phyloP scores from a whole-genome alignment of 2,797 vertebrate species.

The Crenichthys baileyi region DNA sequence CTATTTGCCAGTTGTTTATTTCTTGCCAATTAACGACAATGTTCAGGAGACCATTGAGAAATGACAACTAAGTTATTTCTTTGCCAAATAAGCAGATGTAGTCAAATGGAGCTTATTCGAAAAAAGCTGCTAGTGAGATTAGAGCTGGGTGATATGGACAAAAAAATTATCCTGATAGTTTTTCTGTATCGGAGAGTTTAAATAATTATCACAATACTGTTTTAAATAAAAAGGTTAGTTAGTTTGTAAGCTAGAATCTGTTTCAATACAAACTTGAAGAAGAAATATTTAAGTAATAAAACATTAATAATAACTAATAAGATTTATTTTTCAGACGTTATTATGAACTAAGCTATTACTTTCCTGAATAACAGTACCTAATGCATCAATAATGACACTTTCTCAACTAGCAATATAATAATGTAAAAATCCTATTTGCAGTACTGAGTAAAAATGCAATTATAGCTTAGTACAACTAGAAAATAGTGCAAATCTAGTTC shows the following conservation, averaged over 20 bases:
- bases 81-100: neutral
- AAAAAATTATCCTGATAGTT: neutral
- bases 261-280: neutral
- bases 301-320: neutral
- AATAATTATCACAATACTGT: neutral
- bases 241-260: neutral
- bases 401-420: neutral
- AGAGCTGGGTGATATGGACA: neutral
- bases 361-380: neutral
- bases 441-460: neutral
- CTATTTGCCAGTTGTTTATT: neutral
- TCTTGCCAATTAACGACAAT: too few relatives aligned
- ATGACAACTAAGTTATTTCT: neutral
- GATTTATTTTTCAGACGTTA: neutral
- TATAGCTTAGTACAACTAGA: neutral
- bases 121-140: neutral
- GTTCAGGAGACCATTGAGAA: neutral
- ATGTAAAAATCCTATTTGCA: neutral
- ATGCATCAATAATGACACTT: neutral
- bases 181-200: neutral
- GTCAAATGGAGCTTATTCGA: neutral
- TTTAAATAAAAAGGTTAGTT: neutral
- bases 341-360: neutral
- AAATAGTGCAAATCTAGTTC: neutral
- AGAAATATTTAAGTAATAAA: neutral